Evolutionary conservation across 2,113 vertebrate species (phyloP).

Genomic region (Corythoichthys intestinalis): DNA sequence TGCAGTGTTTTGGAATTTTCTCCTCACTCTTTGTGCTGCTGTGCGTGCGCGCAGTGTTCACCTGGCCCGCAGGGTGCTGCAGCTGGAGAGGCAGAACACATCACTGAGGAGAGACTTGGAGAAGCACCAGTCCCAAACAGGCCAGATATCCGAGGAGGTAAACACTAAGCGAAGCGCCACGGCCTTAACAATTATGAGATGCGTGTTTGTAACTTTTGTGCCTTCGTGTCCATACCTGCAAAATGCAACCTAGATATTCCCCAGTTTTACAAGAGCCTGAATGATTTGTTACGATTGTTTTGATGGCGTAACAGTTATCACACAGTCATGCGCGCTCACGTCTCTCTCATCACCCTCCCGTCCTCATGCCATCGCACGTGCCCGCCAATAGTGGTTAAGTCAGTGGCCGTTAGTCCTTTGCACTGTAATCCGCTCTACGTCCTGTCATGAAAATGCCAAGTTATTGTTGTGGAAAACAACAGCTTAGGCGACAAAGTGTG

Average conservation of each 20-base stretch:
- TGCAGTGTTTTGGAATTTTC: conserved; percentile 36
- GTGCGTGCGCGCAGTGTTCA: conserved; percentile 79
- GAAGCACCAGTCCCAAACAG: conserved; percentile 75
- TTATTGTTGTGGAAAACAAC: conserved; percentile 15
- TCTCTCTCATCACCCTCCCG: conserved; percentile 18
- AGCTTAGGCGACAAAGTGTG: conserved; percentile 11
- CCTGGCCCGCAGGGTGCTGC: conserved; percentile 91
- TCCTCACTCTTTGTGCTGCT: conserved; percentile 21
- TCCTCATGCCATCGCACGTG: conserved; percentile 11
- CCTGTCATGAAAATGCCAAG: conserved; percentile 12
- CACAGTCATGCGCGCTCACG: conserved; percentile 7
- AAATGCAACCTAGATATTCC: conserved; percentile 9
- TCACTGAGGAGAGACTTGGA: conserved; percentile 87
- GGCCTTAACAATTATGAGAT: neutral
- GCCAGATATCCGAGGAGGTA: conserved; percentile 88
- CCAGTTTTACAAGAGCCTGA: conserved; percentile 14
- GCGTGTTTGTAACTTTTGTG: neutral
- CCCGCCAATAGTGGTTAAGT: neutral
- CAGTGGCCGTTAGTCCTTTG: neutral
- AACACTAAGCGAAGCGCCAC: conserved; percentile 18
- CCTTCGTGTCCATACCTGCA: conserved; percentile 23
- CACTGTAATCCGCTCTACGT: neutral
- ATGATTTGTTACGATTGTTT: conserved; percentile 29
- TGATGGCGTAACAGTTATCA: conserved; percentile 23
- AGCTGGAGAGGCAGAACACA: conserved; percentile 92